Percentiles rank a stretch among this genome's conserved stretches.
These are phyloP conservation scores for Apis dorsata DNA, from an alignment of 1,140 invertebrate genomes.

Conservation along the genomic window DNA sequence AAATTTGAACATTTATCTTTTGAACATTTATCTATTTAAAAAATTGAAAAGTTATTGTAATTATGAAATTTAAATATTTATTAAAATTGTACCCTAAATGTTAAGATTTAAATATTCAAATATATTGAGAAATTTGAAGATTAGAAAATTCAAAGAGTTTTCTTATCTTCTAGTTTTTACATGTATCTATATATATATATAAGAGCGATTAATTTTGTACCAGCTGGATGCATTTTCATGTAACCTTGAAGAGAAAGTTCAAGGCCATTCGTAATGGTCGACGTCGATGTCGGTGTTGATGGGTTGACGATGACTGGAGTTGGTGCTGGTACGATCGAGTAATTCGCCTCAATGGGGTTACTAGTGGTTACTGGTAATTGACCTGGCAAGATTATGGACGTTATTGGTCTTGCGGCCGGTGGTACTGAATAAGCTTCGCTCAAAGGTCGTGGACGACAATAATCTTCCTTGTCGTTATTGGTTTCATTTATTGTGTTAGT, in stretches of 20 bases:
- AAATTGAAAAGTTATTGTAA: neutral
- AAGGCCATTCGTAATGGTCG: constrained; percentile 64
- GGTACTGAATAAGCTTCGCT: constrained; percentile 81
- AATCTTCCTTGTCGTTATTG: constrained; percentile 76
- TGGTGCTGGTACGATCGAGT: constrained; percentile 77
- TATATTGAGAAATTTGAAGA: too few species aligned
- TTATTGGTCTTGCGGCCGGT: constrained; percentile 79
- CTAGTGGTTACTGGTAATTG: constrained; percentile 61
- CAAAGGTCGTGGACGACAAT: constrained; percentile 80
- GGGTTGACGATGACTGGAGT: constrained; percentile 66
- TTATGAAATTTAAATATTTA: neutral
- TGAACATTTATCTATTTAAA: too few species aligned
- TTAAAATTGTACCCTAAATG: neutral
- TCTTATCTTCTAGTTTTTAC: neutral
- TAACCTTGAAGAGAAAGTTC: constrained; percentile 78
- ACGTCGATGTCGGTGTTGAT: constrained; percentile 57
- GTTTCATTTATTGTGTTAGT: constrained; percentile 39
- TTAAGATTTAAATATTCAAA: neutral
- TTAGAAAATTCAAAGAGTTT: too few species aligned
- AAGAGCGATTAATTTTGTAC: constrained; percentile 59
- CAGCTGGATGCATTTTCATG: constrained; percentile 80
- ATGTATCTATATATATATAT: neutral
- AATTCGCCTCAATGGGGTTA: constrained; percentile 76
- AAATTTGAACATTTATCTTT: too few species aligned
- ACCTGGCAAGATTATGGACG: constrained; percentile 55